phyloP scores from a whole-genome alignment of 2,797 vertebrate species.

The Phaenicophaeus curvirostris region DNA sequence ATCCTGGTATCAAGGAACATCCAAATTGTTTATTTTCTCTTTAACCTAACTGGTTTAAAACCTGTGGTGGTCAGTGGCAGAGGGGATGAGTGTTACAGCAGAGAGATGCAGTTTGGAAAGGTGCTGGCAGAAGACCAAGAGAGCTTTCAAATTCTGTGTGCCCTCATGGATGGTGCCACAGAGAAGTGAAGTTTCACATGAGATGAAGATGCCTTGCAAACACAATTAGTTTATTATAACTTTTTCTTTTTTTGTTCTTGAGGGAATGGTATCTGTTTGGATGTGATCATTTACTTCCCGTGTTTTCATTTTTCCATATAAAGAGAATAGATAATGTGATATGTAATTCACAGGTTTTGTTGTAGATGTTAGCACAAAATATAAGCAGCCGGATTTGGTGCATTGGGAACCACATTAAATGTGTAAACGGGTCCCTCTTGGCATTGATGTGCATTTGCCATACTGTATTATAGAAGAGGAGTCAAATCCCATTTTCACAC shows the following conservation, averaged over 20 bases:
- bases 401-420: not conserved
- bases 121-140: not conserved
- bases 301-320: not conserved
- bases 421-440: not conserved
- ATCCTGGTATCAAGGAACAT: not conserved
- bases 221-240: not conserved
- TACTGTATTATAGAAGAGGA: not conserved
- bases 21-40: not conserved
- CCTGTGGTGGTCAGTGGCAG: not conserved
- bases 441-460: not conserved
- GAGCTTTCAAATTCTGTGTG: not conserved
- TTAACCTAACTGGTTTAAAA: not conserved
- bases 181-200: not conserved
- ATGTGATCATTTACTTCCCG: not conserved
- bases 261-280: not conserved
- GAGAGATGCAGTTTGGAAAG: not conserved
- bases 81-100: not conserved
- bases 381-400: rapidly evolving
- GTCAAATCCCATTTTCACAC: not conserved
- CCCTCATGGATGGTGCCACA: not conserved
- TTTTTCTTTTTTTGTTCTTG: not conserved
- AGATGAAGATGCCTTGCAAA: not conserved
- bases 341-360: not conserved
- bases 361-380: not conserved
- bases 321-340: not conserved